Conservation (phyloP, 1,140 invertebrate genomes). For the Drosophila parabipectinata region DNA sequence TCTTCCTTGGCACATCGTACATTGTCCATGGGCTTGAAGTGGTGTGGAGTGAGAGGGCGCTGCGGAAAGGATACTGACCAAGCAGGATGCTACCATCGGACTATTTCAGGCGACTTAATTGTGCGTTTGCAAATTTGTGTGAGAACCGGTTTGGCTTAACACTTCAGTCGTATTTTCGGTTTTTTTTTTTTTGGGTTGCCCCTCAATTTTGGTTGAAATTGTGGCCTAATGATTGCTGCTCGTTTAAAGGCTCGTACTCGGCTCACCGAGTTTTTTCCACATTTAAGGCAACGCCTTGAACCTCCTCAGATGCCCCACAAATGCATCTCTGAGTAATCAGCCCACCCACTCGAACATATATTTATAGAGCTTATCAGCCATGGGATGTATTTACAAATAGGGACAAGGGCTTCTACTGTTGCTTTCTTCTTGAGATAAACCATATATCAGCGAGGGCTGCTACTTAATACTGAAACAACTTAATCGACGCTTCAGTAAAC, state of each 20-base stretch:
- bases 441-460: slow-evolving; percentile 20
- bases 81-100: background rate
- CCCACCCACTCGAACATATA: background rate
- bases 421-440: slow-evolving; percentile 23
- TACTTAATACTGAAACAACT: slow-evolving; percentile 66
- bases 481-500: slow-evolving; percentile 62
- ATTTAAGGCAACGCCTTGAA: slow-evolving; percentile 17
- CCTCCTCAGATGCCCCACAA: slow-evolving; percentile 29
- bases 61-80: slow-evolving; percentile 48
- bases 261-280: background rate
- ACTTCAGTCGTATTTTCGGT: background rate
- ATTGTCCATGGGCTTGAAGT: background rate
- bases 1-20: slow-evolving; percentile 58
- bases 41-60: background rate
- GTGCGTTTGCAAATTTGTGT: slow-evolving; percentile 67
- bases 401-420: slow-evolving; percentile 31
- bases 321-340: slow-evolving; percentile 15
- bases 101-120: slow-evolving; percentile 67
- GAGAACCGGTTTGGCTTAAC: slow-evolving; percentile 37
- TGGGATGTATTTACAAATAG: slow-evolving; percentile 16
- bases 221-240: background rate
- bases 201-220: background rate
- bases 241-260: background rate
- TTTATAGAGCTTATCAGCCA: slow-evolving; percentile 15
- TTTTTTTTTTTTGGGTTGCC: slow-evolving; percentile 11